Evolutionary conservation across 2,797 vertebrate species (phyloP).

Genomic region (Micrastur ruficollis): DNA sequence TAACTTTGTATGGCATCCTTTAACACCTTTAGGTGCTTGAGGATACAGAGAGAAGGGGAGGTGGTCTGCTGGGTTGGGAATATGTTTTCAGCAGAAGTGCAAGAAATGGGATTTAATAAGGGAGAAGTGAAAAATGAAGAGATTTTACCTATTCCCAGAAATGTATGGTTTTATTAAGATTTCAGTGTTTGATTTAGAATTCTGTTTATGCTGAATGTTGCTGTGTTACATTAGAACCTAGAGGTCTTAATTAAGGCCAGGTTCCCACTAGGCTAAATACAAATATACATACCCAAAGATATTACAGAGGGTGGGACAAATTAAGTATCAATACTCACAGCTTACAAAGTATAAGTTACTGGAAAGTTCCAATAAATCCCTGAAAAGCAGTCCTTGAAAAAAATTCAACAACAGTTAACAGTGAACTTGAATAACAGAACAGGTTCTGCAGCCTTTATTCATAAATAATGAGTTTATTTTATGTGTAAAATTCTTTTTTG

Average conservation of each 20-base stretch:
- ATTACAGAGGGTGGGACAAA: background rate
- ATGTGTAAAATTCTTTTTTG: background rate
- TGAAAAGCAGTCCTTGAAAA: background rate
- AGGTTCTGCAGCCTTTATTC: background rate
- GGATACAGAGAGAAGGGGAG: background rate
- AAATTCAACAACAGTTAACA: background rate
- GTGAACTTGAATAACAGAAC: background rate
- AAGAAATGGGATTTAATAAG: background rate
- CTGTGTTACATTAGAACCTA: background rate
- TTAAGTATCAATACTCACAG: background rate
- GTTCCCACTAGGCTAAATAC: background rate
- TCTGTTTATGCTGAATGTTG: background rate
- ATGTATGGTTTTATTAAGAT: background rate
- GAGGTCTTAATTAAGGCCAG: background rate
- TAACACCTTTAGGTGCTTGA: background rate
- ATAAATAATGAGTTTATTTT: background rate
- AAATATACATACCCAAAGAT: background rate
- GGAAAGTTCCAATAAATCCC: background rate
- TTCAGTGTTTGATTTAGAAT: background rate
- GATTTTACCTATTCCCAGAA: background rate
- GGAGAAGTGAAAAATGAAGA: background rate
- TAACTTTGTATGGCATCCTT: background rate
- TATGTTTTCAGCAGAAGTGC: background rate
- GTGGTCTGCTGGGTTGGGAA: background rate
- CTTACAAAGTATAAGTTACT: background rate